Evolutionary conservation across 2,797 vertebrate species (phyloP).

Genomic region (Macropodus opercularis): DNA sequence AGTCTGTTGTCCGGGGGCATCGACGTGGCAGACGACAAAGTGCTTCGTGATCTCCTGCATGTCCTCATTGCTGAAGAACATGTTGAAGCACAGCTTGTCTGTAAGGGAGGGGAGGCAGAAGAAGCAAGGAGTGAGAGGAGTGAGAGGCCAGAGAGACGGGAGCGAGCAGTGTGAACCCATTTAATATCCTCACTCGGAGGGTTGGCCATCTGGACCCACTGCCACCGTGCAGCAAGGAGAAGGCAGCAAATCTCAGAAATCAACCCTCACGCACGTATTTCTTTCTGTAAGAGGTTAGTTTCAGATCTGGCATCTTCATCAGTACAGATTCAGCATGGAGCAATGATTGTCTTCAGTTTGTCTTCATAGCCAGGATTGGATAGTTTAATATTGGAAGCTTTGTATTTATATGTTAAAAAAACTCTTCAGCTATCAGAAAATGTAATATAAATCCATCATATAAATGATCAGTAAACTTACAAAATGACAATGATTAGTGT

Average conservation of each 20-base stretch:
- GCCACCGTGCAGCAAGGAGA: conserved; percentile 20
- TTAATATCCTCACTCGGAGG: conserved; percentile 11
- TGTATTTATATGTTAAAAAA: too few species aligned
- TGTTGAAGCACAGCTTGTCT: conserved; percentile 98
- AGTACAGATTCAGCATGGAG: neutral
- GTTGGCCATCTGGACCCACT: conserved; percentile 49
- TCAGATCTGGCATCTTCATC: neutral
- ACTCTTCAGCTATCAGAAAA: too few species aligned
- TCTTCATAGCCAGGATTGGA: too few species aligned
- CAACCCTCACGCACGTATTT: neutral
- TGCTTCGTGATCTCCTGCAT: conserved; percentile 99
- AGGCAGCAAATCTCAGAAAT: neutral
- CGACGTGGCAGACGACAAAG: conserved; percentile 95
- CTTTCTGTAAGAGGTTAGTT: neutral
- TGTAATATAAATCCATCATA: too few species aligned
- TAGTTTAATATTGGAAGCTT: too few species aligned
- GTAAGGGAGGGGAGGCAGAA: conserved; percentile 41
- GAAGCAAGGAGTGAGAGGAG: neutral
- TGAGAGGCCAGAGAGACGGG: conserved; percentile 10
- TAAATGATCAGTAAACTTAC: too few species aligned
- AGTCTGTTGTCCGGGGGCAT: conserved; percentile 93
- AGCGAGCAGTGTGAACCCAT: conserved; percentile 15
- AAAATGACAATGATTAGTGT: too few species aligned
- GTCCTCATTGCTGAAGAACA: conserved; percentile 94
- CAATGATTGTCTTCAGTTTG: too few species aligned